Evolutionary conservation across 2,113 vertebrate species (phyloP).

Genomic region (Ceratotherium simum): DNA sequence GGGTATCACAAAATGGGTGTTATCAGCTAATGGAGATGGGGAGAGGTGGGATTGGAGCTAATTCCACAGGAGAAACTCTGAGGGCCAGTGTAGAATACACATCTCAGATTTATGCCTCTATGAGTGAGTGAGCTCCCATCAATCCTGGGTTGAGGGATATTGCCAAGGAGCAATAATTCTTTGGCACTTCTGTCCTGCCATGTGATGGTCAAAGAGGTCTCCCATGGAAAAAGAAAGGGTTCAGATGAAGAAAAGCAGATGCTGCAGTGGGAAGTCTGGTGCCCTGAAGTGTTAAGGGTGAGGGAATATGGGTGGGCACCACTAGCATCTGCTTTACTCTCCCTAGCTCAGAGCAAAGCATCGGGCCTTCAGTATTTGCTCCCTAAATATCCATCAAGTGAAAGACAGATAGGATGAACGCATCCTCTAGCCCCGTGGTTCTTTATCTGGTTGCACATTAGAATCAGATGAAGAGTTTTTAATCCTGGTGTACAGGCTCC

Average conservation of each 20-base stretch:
- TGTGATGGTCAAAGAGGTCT: background rate
- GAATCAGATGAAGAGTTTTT: background rate
- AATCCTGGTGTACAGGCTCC: background rate
- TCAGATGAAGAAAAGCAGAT: background rate
- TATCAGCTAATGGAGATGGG: background rate
- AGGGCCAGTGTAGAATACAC: background rate
- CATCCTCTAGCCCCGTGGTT: background rate
- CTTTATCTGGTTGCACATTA: background rate
- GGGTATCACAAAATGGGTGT: background rate
- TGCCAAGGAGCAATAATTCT: background rate
- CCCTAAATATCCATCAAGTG: no score
- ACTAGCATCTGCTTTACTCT: accelerated
- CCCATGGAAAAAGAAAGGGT: background rate
- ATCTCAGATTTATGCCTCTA: background rate
- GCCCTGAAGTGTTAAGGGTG: background rate
- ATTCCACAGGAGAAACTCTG: background rate
- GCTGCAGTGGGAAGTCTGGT: accelerated
- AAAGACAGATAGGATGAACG: background rate
- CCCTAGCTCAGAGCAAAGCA: background rate
- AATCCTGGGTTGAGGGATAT: background rate
- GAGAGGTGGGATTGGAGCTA: background rate
- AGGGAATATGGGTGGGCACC: accelerated
- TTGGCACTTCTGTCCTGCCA: background rate
- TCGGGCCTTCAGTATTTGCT: accelerated
- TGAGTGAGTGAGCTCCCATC: accelerated